Percentiles rank a stretch among this genome's conserved stretches.
Evolutionary conservation across 2,888 invertebrate genomes (phyloP).

Genomic region (Scaptodrosophila latifasciaeformis): DNA sequence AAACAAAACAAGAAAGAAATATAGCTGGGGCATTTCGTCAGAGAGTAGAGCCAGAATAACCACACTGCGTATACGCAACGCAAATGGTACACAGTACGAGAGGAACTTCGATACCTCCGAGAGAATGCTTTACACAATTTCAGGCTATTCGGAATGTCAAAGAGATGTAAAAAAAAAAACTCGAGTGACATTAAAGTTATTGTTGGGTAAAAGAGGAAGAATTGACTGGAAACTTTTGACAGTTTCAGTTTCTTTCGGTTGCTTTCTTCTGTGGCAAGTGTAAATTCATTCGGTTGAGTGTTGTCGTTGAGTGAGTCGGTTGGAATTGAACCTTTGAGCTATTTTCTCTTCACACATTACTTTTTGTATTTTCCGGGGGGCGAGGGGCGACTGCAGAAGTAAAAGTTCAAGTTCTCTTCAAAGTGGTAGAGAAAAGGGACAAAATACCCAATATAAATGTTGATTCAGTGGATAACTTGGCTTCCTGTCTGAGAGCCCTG

Average conservation of each 20-base stretch:
- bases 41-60: too few species aligned
- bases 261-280: slow-evolving; percentile 18
- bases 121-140: too few species aligned
- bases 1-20: neutral
- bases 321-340: slow-evolving; percentile 45
- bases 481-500: too few species aligned
- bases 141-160: too few species aligned
- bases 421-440: slow-evolving; percentile 1
- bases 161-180: too few species aligned
- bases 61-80: slow-evolving; percentile 40
- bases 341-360: slow-evolving; percentile 38
- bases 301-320: too few species aligned
- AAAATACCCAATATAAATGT: slow-evolving; percentile 50
- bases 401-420: slow-evolving; percentile 6
- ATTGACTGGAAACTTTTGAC: slow-evolving; percentile 52
- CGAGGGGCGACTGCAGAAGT: slow-evolving; percentile 1
- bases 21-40: too few species aligned
- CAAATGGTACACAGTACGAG: slow-evolving; percentile 9
- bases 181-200: slow-evolving; percentile 39
- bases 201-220: slow-evolving; percentile 44
- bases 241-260: slow-evolving; percentile 32
- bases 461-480: slow-evolving; percentile 51
- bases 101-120: too few species aligned
- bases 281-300: slow-evolving; percentile 30
- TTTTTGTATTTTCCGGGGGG: neutral